Evolutionary conservation across 2,888 invertebrate genomes (phyloP), one percentile per base, ranked within the genome.

Genomic region (Pterostichus madidus): DNA sequence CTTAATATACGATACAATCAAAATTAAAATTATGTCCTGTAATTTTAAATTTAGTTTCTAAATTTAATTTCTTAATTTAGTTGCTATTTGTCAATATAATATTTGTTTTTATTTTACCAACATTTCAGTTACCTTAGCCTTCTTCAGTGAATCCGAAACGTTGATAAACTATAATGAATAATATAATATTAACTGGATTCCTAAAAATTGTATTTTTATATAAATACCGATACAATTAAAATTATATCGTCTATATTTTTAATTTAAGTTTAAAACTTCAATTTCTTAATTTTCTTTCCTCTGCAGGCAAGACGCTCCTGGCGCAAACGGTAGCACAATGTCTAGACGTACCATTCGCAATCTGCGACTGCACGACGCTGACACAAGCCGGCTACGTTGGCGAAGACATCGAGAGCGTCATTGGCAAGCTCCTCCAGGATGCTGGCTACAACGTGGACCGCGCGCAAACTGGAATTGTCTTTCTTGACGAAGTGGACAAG

Each of bases 341-440:
- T 89, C 92, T 99, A 86, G 99, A 99, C 91, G 99, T 99, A 84
- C 99, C 99, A 81, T 99, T 99, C 91, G 99, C 99, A 39, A 99
- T 99, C 88, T 99, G 99, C 91, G 99, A 99, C 92, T 99, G 99
- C 90, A 98, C 98, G 31, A 98, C 98, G 10, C 91, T 98, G 49
- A 98, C 98, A 10, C 98, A 98, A 91, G 98, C 98, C 31, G 98
- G 99, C 49, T 99, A 99, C 90, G 99, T 99, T 6, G 99, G 99
- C n/a, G 99, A 99, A 90, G 99, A 99, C 89, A 99, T 99, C 87
- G 99, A 99, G 91, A 98, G 98, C 88, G 99, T 99, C 78, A 98
- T 99, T 88, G 98, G 97, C 35, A 99, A 99, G 89, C 91, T 99
- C 80, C 91, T 97, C 77, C 98, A 99, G 90, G 98, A 99, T 90